A percentile compares a stretch with the other conserved stretches of the same genome.
Evolutionary conservation across 2,113 vertebrate species (phyloP).

Genomic region (Halcyon senegalensis): DNA sequence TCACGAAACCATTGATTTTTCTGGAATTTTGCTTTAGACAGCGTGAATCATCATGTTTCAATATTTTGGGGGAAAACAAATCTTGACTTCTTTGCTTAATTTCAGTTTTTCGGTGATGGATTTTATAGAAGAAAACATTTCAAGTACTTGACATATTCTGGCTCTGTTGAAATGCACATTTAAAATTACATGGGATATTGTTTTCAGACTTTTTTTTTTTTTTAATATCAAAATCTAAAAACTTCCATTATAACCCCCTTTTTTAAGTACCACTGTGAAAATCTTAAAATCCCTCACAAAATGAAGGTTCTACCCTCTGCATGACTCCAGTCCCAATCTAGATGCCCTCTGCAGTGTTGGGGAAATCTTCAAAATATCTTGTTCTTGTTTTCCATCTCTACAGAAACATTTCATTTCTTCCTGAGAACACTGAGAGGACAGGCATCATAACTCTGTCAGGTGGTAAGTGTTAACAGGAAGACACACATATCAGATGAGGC

Average conservation of each 20-base stretch:
- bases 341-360: neutral
- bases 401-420: neutral
- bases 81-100: neutral
- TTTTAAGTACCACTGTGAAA: neutral
- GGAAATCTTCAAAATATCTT: conserved; percentile 5
- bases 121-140: neutral
- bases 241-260: neutral
- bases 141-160: neutral
- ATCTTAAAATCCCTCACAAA: neutral
- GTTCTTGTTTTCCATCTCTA: neutral
- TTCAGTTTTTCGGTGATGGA: neutral
- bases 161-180: neutral
- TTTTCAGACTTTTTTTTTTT: neutral
- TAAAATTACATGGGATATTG: neutral
- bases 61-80: neutral
- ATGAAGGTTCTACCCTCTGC: neutral
- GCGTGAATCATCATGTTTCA: neutral
- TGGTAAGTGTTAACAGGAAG: neutral
- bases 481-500: neutral
- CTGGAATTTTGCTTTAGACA: neutral
- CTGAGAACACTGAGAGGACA: neutral
- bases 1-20: neutral
- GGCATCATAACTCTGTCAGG: neutral
- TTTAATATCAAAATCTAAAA: neutral
- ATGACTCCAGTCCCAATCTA: neutral